phyloP scores from a whole-genome alignment of 2,888 invertebrate species.

The Galeopsomyia nigrocyanea region DNA sequence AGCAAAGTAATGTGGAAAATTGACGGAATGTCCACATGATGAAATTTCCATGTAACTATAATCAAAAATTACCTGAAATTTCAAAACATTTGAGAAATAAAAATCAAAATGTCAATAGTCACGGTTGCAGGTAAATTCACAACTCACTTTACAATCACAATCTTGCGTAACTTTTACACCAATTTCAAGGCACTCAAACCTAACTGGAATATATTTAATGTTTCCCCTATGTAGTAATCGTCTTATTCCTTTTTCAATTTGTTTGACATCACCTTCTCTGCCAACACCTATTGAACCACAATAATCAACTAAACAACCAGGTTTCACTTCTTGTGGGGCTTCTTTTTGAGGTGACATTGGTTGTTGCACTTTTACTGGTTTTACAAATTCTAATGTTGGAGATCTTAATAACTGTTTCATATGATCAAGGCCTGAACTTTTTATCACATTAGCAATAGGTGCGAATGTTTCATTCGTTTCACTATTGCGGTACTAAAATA shows the following conservation, averaged over 20 bases:
- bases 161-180: constrained; percentile 69
- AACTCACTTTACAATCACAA: constrained; percentile 65
- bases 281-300: constrained; percentile 71
- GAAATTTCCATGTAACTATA: constrained; percentile 78
- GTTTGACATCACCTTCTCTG: constrained; percentile 70
- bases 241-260: constrained; percentile 70
- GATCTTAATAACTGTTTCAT: constrained; percentile 54
- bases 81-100: not conserved
- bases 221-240: constrained; percentile 58
- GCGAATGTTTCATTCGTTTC: constrained; percentile 67
- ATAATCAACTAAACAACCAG: constrained; percentile 69
- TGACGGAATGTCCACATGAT: constrained; percentile 73
- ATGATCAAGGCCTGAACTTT: constrained; percentile 59
- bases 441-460: constrained; percentile 68
- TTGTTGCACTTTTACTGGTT: constrained; percentile 11
- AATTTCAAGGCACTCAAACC: constrained; percentile 72
- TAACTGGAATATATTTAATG: constrained; percentile 62
- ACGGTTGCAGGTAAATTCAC: not conserved
- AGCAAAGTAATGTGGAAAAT: constrained; percentile 73
- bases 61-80: constrained; percentile 70
- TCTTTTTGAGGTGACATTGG: constrained; percentile 21
- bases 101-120: not conserved
- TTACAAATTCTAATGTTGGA: constrained; percentile 44
- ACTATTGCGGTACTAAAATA: constrained; percentile 62
- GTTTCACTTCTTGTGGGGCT: constrained; percentile 49